phyloP scores from a whole-genome alignment of 2,113 vertebrate genomes.

The Podocnemis expansa region DNA sequence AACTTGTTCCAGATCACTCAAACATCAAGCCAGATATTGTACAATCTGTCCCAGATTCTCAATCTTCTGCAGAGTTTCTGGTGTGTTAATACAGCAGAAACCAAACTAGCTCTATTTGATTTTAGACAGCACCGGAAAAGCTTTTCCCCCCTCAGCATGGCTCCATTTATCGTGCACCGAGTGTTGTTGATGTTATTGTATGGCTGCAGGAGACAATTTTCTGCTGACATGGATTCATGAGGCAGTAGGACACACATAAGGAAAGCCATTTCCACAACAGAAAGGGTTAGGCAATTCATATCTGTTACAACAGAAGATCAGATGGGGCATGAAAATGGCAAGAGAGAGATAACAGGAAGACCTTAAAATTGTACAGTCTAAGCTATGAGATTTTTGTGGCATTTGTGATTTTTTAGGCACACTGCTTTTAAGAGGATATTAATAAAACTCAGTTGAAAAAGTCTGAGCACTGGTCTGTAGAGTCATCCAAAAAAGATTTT shows the following conservation, averaged over 20 bases:
- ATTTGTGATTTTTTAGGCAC: background rate
- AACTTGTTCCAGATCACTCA: background rate
- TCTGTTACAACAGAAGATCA: background rate
- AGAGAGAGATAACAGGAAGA: background rate
- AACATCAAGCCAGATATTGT: background rate
- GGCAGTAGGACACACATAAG: background rate
- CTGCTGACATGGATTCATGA: background rate
- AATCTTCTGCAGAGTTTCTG: background rate
- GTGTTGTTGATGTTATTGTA: background rate
- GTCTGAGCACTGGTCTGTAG: background rate
- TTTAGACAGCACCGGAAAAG: background rate
- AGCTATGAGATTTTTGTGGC: accelerated
- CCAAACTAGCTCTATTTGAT: background rate
- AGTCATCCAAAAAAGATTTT: background rate
- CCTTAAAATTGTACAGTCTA: background rate
- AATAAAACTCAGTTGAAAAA: background rate
- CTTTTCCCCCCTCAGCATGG: background rate
- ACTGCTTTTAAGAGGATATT: background rate
- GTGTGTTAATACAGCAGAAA: background rate
- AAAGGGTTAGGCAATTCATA: background rate
- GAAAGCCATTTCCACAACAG: background rate
- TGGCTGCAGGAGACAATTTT: background rate
- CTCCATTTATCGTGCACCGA: background rate
- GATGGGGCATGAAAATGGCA: background rate
- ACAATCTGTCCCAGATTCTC: background rate